Conservation (phyloP, 2,113 vertebrate genomes). For the Tamias sibiricus region DNA sequence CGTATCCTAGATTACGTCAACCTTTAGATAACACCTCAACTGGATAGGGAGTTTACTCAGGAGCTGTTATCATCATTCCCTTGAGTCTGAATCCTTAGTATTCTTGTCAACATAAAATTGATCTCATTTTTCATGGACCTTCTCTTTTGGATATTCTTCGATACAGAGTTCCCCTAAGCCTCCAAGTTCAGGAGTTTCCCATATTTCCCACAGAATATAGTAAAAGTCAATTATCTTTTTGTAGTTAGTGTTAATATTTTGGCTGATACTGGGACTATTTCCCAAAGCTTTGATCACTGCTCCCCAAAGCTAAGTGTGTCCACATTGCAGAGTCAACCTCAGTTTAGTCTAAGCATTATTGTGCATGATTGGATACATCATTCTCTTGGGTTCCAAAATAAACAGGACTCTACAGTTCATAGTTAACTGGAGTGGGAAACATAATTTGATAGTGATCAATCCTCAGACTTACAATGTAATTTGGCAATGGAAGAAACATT, state of each 20-base stretch:
- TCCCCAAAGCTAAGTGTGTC: neutral
- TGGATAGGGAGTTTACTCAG: conserved; percentile 10
- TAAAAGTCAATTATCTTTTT: neutral
- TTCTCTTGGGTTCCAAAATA: conserved; percentile 32
- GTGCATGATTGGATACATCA: neutral
- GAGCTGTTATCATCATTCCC: neutral
- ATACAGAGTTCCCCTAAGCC: neutral
- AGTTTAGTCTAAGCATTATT: neutral
- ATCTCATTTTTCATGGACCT: conserved; percentile 18
- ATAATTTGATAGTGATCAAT: conserved; percentile 48
- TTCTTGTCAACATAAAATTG: conserved; percentile 34
- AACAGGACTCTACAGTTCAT: neutral
- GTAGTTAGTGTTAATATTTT: conserved; percentile 12
- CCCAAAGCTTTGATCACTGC: neutral
- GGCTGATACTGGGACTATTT: neutral
- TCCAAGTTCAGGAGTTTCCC: neutral
- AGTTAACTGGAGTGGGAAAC: conserved; percentile 27
- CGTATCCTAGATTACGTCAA: neutral
- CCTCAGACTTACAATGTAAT: neutral
- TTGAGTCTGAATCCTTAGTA: neutral
- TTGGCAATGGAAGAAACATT: neutral
- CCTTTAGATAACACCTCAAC: neutral
- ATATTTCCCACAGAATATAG: neutral
- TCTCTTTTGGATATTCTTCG: neutral
- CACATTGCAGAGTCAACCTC: neutral